Evolutionary conservation across 1,140 invertebrate genomes (phyloP).

Genomic region (fruit fly (Drosophila melanogaster)): DNA sequence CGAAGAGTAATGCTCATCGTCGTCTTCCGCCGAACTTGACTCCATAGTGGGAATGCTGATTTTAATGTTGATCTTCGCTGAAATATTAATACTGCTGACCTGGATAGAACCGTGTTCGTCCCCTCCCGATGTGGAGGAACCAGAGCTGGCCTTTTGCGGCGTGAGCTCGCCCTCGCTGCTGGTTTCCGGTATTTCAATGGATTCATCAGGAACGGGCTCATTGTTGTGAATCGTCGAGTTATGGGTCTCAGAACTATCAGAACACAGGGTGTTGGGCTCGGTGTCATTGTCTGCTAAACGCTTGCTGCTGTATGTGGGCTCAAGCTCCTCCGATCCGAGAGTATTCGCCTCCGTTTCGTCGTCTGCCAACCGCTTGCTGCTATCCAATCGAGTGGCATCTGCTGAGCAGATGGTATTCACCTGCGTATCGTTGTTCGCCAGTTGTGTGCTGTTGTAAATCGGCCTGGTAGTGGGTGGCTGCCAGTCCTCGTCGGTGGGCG

Average conservation of each 20-base stretch:
- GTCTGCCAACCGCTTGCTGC: constrained; percentile 48
- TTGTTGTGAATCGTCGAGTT: constrained; percentile 19
- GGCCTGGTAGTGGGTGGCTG: constrained; percentile 4
- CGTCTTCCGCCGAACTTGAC: constrained; percentile 46
- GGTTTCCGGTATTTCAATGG: constrained; percentile 69
- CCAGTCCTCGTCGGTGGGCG: constrained; percentile 36
- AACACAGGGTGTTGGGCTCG: constrained; percentile 27
- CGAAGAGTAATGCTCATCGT: not conserved
- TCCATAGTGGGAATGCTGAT: constrained; percentile 65
- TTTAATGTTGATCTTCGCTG: constrained; percentile 81
- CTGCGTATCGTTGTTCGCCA: constrained; percentile 42
- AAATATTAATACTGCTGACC: constrained; percentile 79
- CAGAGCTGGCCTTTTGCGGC: constrained; percentile 2
- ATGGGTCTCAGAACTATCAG: not conserved
- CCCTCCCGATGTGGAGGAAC: not conserved
- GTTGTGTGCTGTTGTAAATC: constrained; percentile 28
- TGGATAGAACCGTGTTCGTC: constrained; percentile 25
- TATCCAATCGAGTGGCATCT: constrained; percentile 20
- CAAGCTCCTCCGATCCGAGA: constrained; percentile 14
- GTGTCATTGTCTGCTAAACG: constrained; percentile 36
- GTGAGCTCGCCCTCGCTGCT: constrained; percentile 46
- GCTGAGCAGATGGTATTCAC: constrained; percentile 28
- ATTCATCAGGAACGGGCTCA: constrained; percentile 48
- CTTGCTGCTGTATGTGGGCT: constrained; percentile 21
- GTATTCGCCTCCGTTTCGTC: constrained; percentile 62